Evolutionary conservation across 2,888 invertebrate species (phyloP).

Genomic region (Cosmorhoe ocellata): DNA sequence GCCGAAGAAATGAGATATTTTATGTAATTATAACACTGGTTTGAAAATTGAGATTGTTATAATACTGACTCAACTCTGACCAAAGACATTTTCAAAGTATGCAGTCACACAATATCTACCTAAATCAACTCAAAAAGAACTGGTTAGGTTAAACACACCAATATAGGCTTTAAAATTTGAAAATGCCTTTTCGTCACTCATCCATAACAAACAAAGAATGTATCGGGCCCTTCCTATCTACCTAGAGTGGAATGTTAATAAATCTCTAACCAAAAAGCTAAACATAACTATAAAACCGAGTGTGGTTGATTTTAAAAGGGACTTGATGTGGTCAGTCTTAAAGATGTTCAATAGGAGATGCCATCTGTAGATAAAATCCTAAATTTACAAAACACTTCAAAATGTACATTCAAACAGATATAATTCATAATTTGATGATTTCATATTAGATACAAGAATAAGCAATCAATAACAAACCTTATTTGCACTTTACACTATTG

Average conservation of each 20-base stretch:
- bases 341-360: slow-evolving; percentile 21
- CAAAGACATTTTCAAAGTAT: slow-evolving; percentile 20
- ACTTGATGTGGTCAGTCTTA: slow-evolving; percentile 45
- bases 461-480: slow-evolving; percentile 29
- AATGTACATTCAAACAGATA: slow-evolving; percentile 26
- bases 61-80: slow-evolving; percentile 42
- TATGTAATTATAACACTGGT: slow-evolving; percentile 26
- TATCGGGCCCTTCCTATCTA: slow-evolving; percentile 36
- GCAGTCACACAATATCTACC: too few relatives aligned
- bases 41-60: slow-evolving; percentile 42
- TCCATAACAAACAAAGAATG: slow-evolving; percentile 22
- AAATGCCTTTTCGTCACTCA: slow-evolving; percentile 3
- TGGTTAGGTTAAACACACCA: too few relatives aligned
- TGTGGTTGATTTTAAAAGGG: slow-evolving; percentile 19
- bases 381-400: slow-evolving; percentile 24
- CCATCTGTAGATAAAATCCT: slow-evolving; percentile 34
- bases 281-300: slow-evolving; percentile 10
- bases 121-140: too few relatives aligned
- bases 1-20: not conserved
- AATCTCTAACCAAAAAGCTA: slow-evolving; percentile 50
- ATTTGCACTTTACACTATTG: slow-evolving; percentile 33
- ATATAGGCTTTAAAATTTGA: not conserved
- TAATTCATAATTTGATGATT: slow-evolving; percentile 21
- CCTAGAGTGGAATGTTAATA: slow-evolving; percentile 48
- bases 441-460: slow-evolving; percentile 28